phyloP scores from a whole-genome alignment of 2,113 vertebrate genomes.

The Elanoides forficatus region DNA sequence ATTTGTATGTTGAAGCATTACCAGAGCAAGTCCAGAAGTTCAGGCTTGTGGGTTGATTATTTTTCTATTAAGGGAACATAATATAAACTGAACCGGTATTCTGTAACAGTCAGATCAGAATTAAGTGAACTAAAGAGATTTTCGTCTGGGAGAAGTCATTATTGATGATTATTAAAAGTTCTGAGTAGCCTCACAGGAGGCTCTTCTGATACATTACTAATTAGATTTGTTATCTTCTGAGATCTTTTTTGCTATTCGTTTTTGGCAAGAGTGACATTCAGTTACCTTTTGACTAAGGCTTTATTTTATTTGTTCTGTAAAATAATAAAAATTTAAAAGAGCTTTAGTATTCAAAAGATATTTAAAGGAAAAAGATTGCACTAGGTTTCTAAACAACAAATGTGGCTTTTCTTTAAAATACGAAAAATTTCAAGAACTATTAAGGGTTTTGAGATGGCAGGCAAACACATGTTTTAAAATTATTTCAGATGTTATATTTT shows the following conservation, averaged over 20 bases:
- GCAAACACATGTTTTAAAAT: not conserved
- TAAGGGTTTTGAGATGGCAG: not conserved
- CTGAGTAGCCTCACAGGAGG: not conserved
- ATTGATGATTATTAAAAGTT: not conserved
- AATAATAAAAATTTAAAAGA: not conserved
- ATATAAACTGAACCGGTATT: not conserved
- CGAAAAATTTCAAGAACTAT: not conserved
- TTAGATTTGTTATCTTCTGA: not conserved
- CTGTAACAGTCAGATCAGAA: not conserved
- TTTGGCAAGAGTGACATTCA: not conserved
- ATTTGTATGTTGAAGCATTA: not conserved
- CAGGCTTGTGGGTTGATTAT: not conserved
- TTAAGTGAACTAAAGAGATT: not conserved
- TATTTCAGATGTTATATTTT: not conserved
- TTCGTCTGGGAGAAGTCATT: not conserved
- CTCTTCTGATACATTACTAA: not conserved
- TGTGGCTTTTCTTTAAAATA: not conserved
- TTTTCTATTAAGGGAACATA: not conserved
- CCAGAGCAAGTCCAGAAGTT: not conserved
- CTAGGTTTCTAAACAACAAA: not conserved
- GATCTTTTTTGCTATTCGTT: not conserved
- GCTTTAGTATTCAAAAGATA: not conserved
- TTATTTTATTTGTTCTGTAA: not conserved
- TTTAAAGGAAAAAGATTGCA: not conserved
- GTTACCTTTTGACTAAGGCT: not conserved